Evolutionary conservation across 2,888 invertebrate species (phyloP).

Genomic region (Bombylius discolor): DNA sequence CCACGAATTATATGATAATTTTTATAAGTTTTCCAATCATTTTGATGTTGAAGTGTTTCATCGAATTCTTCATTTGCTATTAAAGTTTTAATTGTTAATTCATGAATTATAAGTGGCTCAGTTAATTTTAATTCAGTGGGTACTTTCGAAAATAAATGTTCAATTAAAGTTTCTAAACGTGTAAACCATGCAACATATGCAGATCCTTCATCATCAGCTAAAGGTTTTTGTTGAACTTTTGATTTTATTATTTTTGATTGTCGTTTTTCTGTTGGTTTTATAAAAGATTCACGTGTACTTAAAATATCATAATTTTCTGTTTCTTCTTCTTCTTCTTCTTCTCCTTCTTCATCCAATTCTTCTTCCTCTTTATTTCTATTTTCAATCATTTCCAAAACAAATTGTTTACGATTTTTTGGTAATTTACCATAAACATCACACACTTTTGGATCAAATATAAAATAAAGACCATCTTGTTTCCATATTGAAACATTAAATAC

Average conservation of each 20-base stretch:
- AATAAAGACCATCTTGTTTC: constrained; percentile 39
- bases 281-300: not conserved
- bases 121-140: constrained; percentile 10
- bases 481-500: constrained; percentile 38
- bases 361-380: constrained; percentile 24
- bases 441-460: constrained; percentile 48
- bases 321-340: not conserved
- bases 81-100: constrained; percentile 2
- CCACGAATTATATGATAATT: constrained; percentile 14
- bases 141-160: constrained; percentile 14
- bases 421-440: constrained; percentile 42
- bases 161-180: constrained; percentile 10
- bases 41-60: not conserved
- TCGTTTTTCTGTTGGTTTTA: not conserved
- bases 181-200: constrained; percentile 18
- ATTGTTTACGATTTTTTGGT: constrained; percentile 18
- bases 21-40: not conserved
- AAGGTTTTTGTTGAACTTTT: not conserved
- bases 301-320: not conserved
- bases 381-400: constrained; percentile 23
- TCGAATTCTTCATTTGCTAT: not conserved
- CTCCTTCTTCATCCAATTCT: constrained; percentile 5
- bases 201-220: constrained; percentile 16
- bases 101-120: constrained; percentile 12
- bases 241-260: not conserved